Evolutionary conservation across 2,888 invertebrate species (phyloP), one percentile per base, ranked within the genome.

Genomic region (Epiblema foenella): DNA sequence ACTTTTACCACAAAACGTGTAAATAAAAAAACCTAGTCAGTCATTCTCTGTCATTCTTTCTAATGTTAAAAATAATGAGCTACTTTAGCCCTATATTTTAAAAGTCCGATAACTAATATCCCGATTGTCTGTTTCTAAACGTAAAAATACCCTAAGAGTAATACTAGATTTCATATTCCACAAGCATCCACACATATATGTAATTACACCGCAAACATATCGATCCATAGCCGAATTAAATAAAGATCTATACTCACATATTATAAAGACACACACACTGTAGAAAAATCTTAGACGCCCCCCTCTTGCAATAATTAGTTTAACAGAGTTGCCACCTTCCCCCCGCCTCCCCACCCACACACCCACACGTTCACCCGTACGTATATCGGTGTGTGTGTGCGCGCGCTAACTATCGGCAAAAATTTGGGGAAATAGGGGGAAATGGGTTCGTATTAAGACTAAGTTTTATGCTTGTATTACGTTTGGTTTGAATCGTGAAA

Each of bases 281-380:
- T 83, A 85, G 86, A 86, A 86, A 86, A 86, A 86, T 86, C 86
- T 85, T 85, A 80, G 82, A 77, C 76, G 75, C 77, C 75, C 79
- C 83, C 81, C 81, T 77, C 83, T 82, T 83, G 83, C 86, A 86
- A 86, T 86, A 86, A 85, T 85, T 85, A 85, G 84, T 85, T 85
- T 85, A 85, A 85, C 85, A 89, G 89, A 70, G 70, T 70, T 70
- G 54, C 70, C 62, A 51, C 68, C 70, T 51, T 60, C 60, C 65
- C 42, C 65, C 65, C 12, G 12, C 37, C 67, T 59, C 67, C 67
- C 66, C 59, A 12, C 64, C 51, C 64, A 20, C 66, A 18, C 54
- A 66, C 70, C 52, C 54, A 49, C 65, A 20, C 60, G 8, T 17
- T 5, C 39, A 9, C 42, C 9, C 33, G 29, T 49, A 37, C 20